Percentiles rank a stretch among this genome's conserved stretches.
phyloP scores from a whole-genome alignment of 2,113 vertebrate species.

The Barbus barbus region DNA sequence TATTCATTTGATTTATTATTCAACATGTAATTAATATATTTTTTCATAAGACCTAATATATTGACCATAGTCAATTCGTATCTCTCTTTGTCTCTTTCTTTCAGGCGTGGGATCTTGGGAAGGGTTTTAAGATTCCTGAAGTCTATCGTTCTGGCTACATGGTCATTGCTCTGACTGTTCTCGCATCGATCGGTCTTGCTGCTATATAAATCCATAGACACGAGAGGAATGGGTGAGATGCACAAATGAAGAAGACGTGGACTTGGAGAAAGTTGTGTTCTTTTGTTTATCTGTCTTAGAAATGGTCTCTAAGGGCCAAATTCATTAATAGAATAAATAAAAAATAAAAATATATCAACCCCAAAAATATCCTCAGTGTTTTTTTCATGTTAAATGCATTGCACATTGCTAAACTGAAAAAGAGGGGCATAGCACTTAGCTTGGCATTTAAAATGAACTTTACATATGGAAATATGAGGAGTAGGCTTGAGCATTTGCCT shows the following conservation, averaged over 20 bases:
- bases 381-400: background rate
- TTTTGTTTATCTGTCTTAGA: constrained; percentile 55
- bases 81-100: constrained; percentile 15
- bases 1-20: constrained; percentile 2
- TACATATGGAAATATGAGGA: background rate
- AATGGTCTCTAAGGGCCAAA: constrained; percentile 28
- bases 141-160: constrained; percentile 82
- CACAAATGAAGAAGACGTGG: background rate
- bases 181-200: constrained; percentile 75
- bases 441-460: background rate
- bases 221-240: background rate
- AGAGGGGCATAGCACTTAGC: background rate
- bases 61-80: too few relatives aligned
- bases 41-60: too few relatives aligned
- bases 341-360: constrained; percentile 26
- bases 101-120: constrained; percentile 87
- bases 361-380: background rate
- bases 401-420: background rate
- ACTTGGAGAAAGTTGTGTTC: constrained; percentile 28
- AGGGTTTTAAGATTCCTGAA: constrained; percentile 84
- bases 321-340: constrained; percentile 54
- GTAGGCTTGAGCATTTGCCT: background rate
- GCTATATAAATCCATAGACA: constrained; percentile 67
- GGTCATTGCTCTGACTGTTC: constrained; percentile 78
- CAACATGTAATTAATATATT: background rate